These are phyloP conservation scores for Pogonophryne albipinna DNA, from an alignment of 2,797 vertebrate genomes.

Conservation along the genomic window DNA sequence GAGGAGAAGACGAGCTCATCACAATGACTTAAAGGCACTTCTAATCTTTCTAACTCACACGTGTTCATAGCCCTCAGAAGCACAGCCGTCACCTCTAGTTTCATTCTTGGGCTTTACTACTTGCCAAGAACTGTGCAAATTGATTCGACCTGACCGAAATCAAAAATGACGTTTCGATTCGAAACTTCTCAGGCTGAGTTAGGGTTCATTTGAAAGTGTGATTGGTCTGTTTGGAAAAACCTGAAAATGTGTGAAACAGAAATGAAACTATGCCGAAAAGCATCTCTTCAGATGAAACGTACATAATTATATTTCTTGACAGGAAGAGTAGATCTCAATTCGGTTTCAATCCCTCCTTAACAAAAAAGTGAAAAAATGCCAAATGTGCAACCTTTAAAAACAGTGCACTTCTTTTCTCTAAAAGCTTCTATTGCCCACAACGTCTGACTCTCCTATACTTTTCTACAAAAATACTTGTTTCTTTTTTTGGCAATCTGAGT, in stretches of 20 bases:
- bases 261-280: neutral
- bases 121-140: conserved; percentile 76
- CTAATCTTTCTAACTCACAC: conserved; percentile 50
- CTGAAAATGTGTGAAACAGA: conserved; percentile 43
- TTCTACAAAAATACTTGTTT: conserved; percentile 67
- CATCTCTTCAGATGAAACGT: conserved; percentile 6
- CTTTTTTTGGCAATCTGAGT: conserved; percentile 49
- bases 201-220: conserved; percentile 22
- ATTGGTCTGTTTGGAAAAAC: conserved; percentile 32
- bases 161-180: conserved; percentile 31
- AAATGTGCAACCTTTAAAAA: conserved; percentile 46
- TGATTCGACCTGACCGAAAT: conserved; percentile 67
- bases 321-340: conserved; percentile 17
- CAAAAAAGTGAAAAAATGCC: conserved; percentile 24
- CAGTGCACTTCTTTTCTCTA: conserved; percentile 5
- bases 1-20: conserved; percentile 56
- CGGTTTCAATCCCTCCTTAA: conserved; percentile 16
- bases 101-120: conserved; percentile 64
- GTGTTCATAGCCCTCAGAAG: conserved; percentile 70
- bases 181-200: conserved; percentile 27
- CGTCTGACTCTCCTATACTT: conserved; percentile 25
- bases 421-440: conserved; percentile 12
- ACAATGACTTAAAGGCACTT: conserved; percentile 78
- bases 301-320: neutral
- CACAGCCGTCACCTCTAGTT: conserved; percentile 51